Conservation (phyloP, 92 coral and sea anemone genomes). For the Actinostola sp. region DNA sequence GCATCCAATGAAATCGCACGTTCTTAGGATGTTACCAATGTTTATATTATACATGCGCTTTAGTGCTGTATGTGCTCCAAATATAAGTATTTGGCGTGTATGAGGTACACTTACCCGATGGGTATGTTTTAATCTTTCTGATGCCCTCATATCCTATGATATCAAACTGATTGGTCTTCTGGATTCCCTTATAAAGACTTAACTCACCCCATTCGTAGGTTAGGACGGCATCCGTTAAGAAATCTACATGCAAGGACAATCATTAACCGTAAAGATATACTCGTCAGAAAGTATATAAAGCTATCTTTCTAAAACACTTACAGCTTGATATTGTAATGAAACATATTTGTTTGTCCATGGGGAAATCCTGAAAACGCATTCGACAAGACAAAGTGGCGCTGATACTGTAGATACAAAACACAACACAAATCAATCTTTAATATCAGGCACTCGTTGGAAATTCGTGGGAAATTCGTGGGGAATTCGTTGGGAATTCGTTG, state of each 20-base stretch:
- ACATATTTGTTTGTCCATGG: slow-evolving; percentile 75
- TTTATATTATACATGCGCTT: background rate
- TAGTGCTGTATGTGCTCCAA: background rate
- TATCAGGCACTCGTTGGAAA: background rate
- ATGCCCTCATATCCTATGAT: slow-evolving; percentile 33
- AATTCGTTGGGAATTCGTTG: background rate
- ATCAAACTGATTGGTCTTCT: slow-evolving; percentile 60
- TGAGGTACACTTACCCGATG: slow-evolving; percentile 48
- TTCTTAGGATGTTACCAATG: background rate
- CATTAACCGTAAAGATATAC: background rate
- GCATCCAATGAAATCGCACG: too few relatives aligned
- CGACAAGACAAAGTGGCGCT: slow-evolving; percentile 67
- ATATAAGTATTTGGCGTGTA: background rate
- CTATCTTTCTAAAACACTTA: slow-evolving; percentile 35
- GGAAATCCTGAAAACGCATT: slow-evolving; percentile 63
- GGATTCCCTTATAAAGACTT: slow-evolving; percentile 34
- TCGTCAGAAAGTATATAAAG: background rate
- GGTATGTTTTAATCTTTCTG: slow-evolving; percentile 32
- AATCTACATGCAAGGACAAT: slow-evolving; percentile 37
- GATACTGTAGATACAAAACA: slow-evolving; percentile 45
- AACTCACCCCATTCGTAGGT: slow-evolving; percentile 66
- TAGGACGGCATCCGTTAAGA: slow-evolving; percentile 72
- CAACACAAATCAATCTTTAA: slow-evolving; percentile 9
- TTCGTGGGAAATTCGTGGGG: background rate
- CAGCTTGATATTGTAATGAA: slow-evolving; percentile 69